A percentile compares a stretch with the other conserved stretches of the same genome.
phyloP scores from a whole-genome alignment of 1,140 invertebrate genomes.

The Solenopsis fugax region DNA sequence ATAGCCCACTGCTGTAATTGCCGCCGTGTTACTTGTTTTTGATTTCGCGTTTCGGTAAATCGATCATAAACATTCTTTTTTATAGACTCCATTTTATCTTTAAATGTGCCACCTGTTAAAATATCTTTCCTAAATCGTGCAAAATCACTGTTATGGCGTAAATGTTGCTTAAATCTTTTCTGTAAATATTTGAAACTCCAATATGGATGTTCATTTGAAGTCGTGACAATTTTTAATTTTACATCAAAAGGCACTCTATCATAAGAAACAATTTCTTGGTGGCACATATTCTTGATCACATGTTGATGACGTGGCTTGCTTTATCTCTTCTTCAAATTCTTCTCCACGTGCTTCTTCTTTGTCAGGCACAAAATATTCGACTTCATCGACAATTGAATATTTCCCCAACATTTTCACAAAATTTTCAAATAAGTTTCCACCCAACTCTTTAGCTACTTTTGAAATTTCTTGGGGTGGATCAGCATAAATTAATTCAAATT shows the following conservation, averaged over 20 bases:
- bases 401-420: constrained; percentile 11
- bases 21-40: not conserved
- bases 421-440: constrained; percentile 4
- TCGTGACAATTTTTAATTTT: too few species aligned
- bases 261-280: not conserved
- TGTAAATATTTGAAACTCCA: constrained; percentile 23
- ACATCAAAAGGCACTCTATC: too few species aligned
- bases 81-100: not conserved
- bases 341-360: too few species aligned
- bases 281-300: not conserved
- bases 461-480: not conserved
- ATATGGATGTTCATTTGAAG: not conserved
- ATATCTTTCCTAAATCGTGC: too few species aligned
- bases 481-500: constrained; percentile 6
- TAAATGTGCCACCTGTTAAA: constrained; percentile 2
- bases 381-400: not conserved
- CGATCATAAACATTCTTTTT: constrained; percentile 19
- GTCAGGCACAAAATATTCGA: too few species aligned
- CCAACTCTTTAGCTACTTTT: not conserved
- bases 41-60: not conserved
- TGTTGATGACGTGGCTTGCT: too few species aligned
- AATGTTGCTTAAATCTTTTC: not conserved
- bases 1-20: too few species aligned
- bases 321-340: too few species aligned
- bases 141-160: not conserved